Base-by-base conservation (phyloP, 1,140 invertebrate species). In the Cotesia glomerata region DNA sequence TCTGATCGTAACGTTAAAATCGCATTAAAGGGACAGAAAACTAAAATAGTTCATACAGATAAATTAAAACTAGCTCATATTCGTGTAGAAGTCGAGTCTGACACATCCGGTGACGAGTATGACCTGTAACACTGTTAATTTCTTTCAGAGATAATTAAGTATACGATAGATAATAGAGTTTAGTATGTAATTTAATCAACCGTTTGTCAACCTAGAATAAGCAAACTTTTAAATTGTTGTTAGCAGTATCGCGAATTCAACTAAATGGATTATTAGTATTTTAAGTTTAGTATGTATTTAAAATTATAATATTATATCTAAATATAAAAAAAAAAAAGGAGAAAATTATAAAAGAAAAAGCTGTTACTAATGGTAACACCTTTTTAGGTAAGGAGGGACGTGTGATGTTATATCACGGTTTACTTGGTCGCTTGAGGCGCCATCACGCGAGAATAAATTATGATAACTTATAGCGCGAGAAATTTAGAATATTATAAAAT, bases 61-160 rank as follows among this genome's bases (percentile, higher is more conserved):
- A 61, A 61, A 61, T 61, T 61, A 13, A 61, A 61, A 61, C 34
- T 35, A 9, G 26, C 59, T 36, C 59, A 61, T 11, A 34, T 61
- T 34, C 56, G 56, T 5, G 11, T 3, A 59, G 7, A 8, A 4
- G 2, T 9, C 18, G 4, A 2, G 4, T 11, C 51, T n/a, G 51
- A 54, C 11, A 32, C 26, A 32, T 8, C 56, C 4, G 16, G 16
- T 26, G 56, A 59, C 4, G 56, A 32, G 16, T 3, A 14, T 8
- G 5, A 14, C n/a, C n/a, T n/a, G n/a, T n/a, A n/a, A n/a, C n/a
- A n/a, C n/a, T n/a, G n/a, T n/a, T n/a, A n/a, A n/a, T n/a, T n/a
- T n/a, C n/a, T n/a, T n/a, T n/a, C n/a, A n/a, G n/a, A n/a, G n/a
- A 16, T 32, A 9, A 59, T 16, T 14, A 32, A 59, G 16, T 14